Evolutionary conservation across 2,888 invertebrate species (phyloP), one percentile per base, ranked within the genome.

Genomic region (Xestia ashworthii): DNA sequence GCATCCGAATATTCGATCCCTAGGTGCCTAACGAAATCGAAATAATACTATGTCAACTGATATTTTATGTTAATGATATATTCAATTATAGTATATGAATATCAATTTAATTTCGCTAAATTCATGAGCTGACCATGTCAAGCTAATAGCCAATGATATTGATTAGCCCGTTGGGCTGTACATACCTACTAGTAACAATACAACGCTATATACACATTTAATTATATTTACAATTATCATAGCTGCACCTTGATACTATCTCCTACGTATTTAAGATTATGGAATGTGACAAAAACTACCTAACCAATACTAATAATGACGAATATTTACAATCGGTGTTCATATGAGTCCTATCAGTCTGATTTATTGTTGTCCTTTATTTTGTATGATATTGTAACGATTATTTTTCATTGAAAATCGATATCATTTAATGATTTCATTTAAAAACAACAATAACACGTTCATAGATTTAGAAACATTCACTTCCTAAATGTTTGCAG

Each of bases 181-280:
- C 72, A 85, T 60, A 38, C 65, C 4, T 85, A 87, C 73, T 89
- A 87, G 82, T 86, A 88, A 88, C 81, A 85, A 84, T 89, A 88
- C 90, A 93, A 90, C 94, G 84, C 90, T 95, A 94, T 96, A 95
- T 95, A 95, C 93, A 96, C 88, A 94, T 92, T 93, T 92, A 84
- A 89, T 90, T 90, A 91, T 92, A 94, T 96, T 95, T 96, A 95
- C 96, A 96, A 92, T 82, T 75, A 92, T 82, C 69, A 81, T 92
- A 93, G 93, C 93, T 93, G 93, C 92, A 91, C 91, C 93, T 91
- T 92, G 79, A 91, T 86, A 87, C 90, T 93, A 92, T 85, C 66
- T 81, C 89, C 89, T 93, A 93, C 87, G 83, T 88, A 88, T 92
- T 91, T 91, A 91, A 89, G 89, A 84, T 87, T 87, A 95, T 96